Evolutionary conservation across 2,888 invertebrate species (phyloP), one percentile per base, ranked within the genome.

Genomic region (Uloborus plumipes): DNA sequence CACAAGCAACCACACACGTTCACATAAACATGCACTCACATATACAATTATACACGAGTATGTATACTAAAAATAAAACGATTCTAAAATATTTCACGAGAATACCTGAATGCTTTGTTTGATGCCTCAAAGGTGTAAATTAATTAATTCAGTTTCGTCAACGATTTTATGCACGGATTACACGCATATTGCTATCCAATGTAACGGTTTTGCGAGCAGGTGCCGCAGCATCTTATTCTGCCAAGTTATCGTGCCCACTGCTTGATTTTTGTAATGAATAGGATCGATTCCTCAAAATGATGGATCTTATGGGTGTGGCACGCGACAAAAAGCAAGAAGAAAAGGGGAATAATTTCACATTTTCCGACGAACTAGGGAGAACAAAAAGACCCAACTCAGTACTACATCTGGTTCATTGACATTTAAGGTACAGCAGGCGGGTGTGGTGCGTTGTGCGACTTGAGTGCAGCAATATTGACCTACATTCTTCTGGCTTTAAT

Each of bases 311-410:
- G 66, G 66, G 66, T 66, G 66, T 66, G 66, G 20, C 71, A 47
- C 49, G 49, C 49, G 18, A 49, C 18, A 50, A 49, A 47, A 47
- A 49, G 49, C 26, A 39, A 14, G 22, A 61, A 61, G 50, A 61
- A 71, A 26, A 22, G 14, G 51, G 61, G 50, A 47, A 71, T 71
- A 61, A 71, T 71, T 71, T 61, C 71, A 71, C 71, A 51, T 71
- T 71, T 71, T 71, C 61, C 61, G 49, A n/a, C 7, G 47, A 15
- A 47, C 61, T 11, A 39, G 18, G 47, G 13, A 47, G 20, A 55
- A 65, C 39, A 65, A 70, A 70, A 50, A 58, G 61, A 50, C 18
- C 11, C 58, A 47, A 50, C 20, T 49, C 47, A 6, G 64, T 64
- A 18, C 61, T 22, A 39, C 39, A 71, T 59, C 31, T 71, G 39